These are phyloP conservation scores for Lamprotornis superbus DNA, from an alignment of 2,113 vertebrate genomes.

Conservation along the genomic window DNA sequence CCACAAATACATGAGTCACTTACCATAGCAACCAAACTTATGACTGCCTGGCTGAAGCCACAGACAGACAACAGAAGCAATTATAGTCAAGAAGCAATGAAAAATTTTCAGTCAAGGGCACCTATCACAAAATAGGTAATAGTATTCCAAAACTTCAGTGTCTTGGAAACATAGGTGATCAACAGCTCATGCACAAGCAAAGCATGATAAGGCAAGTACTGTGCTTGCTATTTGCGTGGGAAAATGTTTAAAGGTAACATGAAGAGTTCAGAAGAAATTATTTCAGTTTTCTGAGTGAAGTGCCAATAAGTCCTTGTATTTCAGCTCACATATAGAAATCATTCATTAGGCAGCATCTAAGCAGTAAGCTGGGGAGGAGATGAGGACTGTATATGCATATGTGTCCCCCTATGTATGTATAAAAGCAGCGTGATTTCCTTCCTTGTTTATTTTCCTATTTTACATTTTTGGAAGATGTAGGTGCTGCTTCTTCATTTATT, in stretches of 20 bases:
- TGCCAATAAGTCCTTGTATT: not conserved
- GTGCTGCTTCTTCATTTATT: not conserved
- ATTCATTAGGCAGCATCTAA: not conserved
- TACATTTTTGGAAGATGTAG: not conserved
- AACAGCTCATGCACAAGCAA: not conserved
- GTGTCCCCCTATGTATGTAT: rapidly evolving
- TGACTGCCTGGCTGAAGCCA: not conserved
- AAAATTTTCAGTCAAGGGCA: not conserved
- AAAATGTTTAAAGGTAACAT: not conserved
- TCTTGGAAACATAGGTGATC: not conserved
- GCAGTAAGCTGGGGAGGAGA: not conserved
- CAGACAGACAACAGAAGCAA: not conserved
- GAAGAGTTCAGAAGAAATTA: not conserved
- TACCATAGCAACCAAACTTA: not conserved
- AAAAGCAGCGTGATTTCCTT: not conserved
- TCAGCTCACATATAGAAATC: not conserved
- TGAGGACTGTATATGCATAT: not conserved
- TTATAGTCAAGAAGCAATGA: not conserved
- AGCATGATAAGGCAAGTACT: not conserved
- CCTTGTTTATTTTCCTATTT: not conserved
- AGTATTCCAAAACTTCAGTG: not conserved
- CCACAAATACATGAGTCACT: not conserved
- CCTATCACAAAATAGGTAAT: not conserved
- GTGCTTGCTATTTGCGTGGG: not conserved
- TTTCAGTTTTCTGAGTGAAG: not conserved